These are phyloP conservation scores for Amblyopsis rosae DNA, from an alignment of 2,113 vertebrate species.

Conservation along the genomic window DNA sequence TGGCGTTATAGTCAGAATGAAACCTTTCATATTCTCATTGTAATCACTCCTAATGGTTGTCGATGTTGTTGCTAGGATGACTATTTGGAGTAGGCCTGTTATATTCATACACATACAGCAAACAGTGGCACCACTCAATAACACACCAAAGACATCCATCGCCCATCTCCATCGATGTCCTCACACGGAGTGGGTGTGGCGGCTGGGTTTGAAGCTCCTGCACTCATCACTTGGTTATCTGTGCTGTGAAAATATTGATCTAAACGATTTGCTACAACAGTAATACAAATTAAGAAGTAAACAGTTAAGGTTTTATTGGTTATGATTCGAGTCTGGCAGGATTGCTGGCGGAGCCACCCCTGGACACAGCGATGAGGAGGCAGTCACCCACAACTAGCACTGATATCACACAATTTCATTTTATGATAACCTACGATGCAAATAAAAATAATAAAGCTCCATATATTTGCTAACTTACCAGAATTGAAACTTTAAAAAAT, in stretches of 20 bases:
- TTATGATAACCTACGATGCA: not conserved
- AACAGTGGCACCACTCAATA: too few relatives aligned
- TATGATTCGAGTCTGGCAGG: not conserved
- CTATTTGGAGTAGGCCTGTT: too few relatives aligned
- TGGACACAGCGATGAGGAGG: not conserved
- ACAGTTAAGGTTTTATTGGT: too few relatives aligned
- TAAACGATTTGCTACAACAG: too few relatives aligned
- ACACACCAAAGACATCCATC: constrained; percentile 91
- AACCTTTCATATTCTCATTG: too few relatives aligned
- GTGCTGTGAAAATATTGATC: constrained; percentile 17
- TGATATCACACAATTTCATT: not conserved
- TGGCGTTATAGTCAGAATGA: not conserved
- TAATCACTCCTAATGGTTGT: too few relatives aligned
- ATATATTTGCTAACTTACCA: constrained; percentile 1
- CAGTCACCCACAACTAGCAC: not conserved
- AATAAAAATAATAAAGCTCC: not conserved
- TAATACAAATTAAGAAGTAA: too few relatives aligned
- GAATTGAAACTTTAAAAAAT: constrained; percentile 45
- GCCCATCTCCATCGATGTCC: constrained; percentile 85
- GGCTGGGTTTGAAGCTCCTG: constrained; percentile 81
- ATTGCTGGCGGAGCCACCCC: not conserved
- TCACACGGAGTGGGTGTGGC: constrained; percentile 80
- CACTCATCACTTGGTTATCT: constrained; percentile 76
- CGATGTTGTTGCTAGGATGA: too few relatives aligned
- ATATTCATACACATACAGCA: too few relatives aligned